Evolutionary conservation across 2,888 invertebrate genomes (phyloP).

Genomic region (Cephalotes varians): DNA sequence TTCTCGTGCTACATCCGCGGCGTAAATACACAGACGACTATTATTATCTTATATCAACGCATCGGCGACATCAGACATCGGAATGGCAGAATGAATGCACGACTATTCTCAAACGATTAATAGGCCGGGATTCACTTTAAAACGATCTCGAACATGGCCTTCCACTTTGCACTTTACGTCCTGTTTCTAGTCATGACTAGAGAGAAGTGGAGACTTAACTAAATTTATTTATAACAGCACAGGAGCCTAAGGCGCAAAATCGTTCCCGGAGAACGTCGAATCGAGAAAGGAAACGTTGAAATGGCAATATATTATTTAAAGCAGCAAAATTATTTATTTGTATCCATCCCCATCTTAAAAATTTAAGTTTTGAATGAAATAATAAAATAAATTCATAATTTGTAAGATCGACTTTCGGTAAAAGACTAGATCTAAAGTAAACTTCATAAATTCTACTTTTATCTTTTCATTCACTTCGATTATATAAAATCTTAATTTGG

Average conservation of each 20-base stretch:
- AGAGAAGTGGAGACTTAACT: constrained; percentile 28
- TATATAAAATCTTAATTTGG: not conserved
- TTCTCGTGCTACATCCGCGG: not conserved
- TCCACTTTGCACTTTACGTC: constrained; percentile 36
- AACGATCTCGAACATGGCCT: not conserved
- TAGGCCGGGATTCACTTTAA: constrained; percentile 13
- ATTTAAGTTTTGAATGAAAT: not conserved
- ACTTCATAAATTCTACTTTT: not conserved
- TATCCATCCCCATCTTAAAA: not conserved
- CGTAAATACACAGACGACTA: constrained; percentile 20
- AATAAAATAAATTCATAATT: not conserved
- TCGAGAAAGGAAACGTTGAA: not conserved
- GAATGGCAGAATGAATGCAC: constrained; percentile 9
- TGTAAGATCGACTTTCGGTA: not conserved
- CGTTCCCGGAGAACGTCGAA: not conserved
- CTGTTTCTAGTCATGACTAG: constrained; percentile 10
- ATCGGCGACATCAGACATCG: not conserved
- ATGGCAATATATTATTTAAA: not conserved
- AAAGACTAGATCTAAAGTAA: not conserved
- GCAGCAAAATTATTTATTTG: not conserved
- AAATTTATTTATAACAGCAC: constrained; percentile 44
- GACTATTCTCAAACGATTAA: constrained; percentile 31
- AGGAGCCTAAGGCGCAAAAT: not conserved
- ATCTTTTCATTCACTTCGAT: not conserved
- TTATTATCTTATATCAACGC: constrained; percentile 26